Base-by-base conservation (phyloP, 1,140 invertebrate species). In the Ectropis grisescens region DNA sequence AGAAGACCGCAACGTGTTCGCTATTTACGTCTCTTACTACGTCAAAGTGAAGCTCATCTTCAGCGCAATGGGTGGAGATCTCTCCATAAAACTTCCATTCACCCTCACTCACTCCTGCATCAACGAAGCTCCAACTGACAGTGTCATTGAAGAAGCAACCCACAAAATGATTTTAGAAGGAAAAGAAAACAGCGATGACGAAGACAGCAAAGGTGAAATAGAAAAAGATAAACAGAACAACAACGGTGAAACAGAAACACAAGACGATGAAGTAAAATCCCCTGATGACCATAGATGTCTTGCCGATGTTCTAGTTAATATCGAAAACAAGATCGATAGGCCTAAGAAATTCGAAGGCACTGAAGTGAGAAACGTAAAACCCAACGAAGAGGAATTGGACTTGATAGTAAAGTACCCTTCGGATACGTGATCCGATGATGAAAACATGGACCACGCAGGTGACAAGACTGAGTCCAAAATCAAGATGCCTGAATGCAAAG, bases 1-100 rank as follows among this genome's bases (percentile, higher is more conserved):
- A 0, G 88, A 92, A 33, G 91, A 93, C 33, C 84, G 92, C 32
- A 94, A 94, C 57, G 91, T 94, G 1, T 95, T 94, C 57, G 93
- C 93, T 30, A 95, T 95, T 43, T 94, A 94, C 62, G 93, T 95
- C 2, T 93, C 91, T 0, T 95, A 95, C 62, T 95, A 95, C 50
- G 92, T 94, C 0, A 94, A 95, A 86, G 90, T 94, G 0, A 93
- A 93, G 76, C 72, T 93, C 0, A 75, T 90, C 2, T 82, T 93
- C 1, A 91, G 91, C 24, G 85, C 89, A 1, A 93, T 94, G 85
- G 91, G 91, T 0, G 91, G 91, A 1, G 89, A 91, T 30, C 71
- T 95, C 7, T 90, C 89, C 1, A 72, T 93, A 0, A 94, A 94
- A 67, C 64, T 95, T 13, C 93, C 93, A 0, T 95, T 95, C 61